Evolutionary conservation across 2,888 invertebrate genomes (phyloP).

Genomic region (Cryptosula pallasiana): DNA sequence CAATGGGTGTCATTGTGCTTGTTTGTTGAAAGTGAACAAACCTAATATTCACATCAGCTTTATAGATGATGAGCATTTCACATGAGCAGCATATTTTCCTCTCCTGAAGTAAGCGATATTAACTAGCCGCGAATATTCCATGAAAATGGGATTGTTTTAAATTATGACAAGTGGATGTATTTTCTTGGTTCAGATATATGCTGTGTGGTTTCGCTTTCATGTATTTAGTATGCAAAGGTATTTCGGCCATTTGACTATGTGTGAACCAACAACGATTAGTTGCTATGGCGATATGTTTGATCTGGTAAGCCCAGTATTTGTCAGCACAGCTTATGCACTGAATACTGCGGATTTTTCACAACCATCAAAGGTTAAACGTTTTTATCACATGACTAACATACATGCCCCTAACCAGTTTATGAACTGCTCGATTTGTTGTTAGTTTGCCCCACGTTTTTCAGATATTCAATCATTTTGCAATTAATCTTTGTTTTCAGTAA

Average conservation of each 20-base stretch:
- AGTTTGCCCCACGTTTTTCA: too few species aligned
- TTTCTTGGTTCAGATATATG: too few species aligned
- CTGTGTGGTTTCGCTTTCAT: too few species aligned
- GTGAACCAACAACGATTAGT: not conserved
- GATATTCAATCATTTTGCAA: not conserved
- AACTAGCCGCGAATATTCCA: too few species aligned
- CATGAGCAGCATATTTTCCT: too few species aligned
- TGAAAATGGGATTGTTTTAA: too few species aligned
- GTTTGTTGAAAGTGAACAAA: conserved; percentile 18
- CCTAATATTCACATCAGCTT: not conserved
- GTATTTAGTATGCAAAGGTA: not conserved
- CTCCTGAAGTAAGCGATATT: too few species aligned
- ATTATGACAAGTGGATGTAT: too few species aligned
- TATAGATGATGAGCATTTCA: too few species aligned
- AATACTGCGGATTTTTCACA: conserved; percentile 15
- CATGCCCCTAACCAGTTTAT: not conserved
- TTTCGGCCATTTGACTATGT: conserved; percentile 11
- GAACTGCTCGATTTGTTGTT: not conserved
- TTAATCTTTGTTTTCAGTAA: not conserved
- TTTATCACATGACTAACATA: not conserved
- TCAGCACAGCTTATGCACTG: not conserved
- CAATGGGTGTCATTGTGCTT: not conserved
- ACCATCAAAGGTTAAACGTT: conserved; percentile 14
- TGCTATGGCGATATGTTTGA: conserved; percentile 10
- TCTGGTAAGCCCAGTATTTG: not conserved